Evolutionary conservation across 1,140 invertebrate genomes (phyloP), one percentile per base, ranked within the genome.

Genomic region (Drosophila sproati): DNA sequence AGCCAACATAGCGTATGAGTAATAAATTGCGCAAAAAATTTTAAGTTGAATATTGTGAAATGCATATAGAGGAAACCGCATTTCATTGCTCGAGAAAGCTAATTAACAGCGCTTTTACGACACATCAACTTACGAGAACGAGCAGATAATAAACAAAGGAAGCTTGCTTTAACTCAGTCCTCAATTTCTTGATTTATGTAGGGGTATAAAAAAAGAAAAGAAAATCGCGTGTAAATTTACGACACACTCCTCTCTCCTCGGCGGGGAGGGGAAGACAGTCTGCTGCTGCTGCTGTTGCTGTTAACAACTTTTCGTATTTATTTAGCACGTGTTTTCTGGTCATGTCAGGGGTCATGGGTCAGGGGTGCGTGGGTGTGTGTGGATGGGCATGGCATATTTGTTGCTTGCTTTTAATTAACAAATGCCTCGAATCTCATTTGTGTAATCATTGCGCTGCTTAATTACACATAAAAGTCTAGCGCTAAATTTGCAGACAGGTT

Each of bases 381-480:
- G 20, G 20, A 0, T 20, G 20, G 20, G 20, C 20, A 20, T 20
- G n/a, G 55, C 63, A 74, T 74, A 62, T 72, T 72, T 72, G 68
- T 60, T 72, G 60, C 73, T 72, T 76, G 41, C 60, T 72, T 76
- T 76, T 72, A 76, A 76, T 76, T 76, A 76, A 72, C 73, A 76
- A 74, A 76, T 76, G 55, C 69, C 73, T 72, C 7, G 61, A 55
- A 64, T 59, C 69, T 43, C 55, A 64, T 60, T 75, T 60, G 41
- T 61, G 73, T 72, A 72, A 75, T 75, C 68, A 71, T 75, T 71
- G 54, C 57, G 57, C 52, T 57, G 66, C 72, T 70, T 74, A 70
- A 70, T 70, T 74, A 63, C 51, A 74, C 66, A 69, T 70, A 57
- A 74, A 74, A 62, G 64, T 56, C 72, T 74, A 74, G 72, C 50